These are phyloP conservation scores for Orestias chungarensis DNA, from an alignment of 2,797 vertebrate genomes.

Conservation along the genomic window DNA sequence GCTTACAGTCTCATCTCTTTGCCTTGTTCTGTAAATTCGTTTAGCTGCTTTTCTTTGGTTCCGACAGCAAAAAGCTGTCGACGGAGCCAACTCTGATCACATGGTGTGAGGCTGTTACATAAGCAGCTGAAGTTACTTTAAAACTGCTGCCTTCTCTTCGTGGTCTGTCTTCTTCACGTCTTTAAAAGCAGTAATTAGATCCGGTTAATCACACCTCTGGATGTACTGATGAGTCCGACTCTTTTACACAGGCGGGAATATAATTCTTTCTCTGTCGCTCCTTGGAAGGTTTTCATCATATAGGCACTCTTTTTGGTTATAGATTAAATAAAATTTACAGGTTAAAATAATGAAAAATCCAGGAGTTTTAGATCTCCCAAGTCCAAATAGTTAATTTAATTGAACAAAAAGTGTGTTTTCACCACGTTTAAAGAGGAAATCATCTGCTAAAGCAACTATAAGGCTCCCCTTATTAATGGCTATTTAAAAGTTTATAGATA, in stretches of 20 bases:
- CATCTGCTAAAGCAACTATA: no score
- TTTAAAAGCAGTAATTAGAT: constrained; percentile 70
- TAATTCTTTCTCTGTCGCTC: constrained; percentile 6
- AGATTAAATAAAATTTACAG: neutral
- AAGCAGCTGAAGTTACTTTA: constrained; percentile 53
- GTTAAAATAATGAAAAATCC: no score
- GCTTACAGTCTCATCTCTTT: neutral
- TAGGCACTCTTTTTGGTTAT: neutral
- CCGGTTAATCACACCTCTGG: constrained; percentile 57
- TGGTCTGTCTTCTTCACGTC: constrained; percentile 44
- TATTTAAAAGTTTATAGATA: no score
- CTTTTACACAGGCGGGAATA: neutral
- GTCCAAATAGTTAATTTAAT: neutral
- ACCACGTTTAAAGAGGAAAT: neutral
- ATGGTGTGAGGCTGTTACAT: constrained; percentile 34
- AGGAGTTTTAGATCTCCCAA: neutral
- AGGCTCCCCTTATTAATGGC: no score
- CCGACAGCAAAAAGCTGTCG: constrained; percentile 16
- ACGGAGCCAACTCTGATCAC: neutral
- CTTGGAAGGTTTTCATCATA: neutral
- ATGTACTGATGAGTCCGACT: constrained; percentile 31
- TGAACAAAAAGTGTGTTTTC: neutral
- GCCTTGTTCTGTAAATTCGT: constrained; percentile 1
- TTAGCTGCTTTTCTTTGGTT: constrained; percentile 19
- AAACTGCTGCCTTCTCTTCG: constrained; percentile 58